Base-by-base conservation (phyloP, 2,113 vertebrate genomes). In the Diglossa brunneiventris region DNA sequence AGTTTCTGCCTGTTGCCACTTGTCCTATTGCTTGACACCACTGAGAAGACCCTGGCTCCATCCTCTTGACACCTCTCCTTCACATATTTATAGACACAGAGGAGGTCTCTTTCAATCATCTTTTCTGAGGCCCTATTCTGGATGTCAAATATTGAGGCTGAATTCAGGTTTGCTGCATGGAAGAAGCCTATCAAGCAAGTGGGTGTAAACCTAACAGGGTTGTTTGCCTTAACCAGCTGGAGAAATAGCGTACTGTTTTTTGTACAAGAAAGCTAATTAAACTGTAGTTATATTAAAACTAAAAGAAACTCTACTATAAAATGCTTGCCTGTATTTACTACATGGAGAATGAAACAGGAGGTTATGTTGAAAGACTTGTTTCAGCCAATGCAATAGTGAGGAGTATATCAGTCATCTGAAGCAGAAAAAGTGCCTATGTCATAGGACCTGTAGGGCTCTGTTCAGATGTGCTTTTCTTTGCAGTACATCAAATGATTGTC, bases 401-500 rank as follows among this genome's bases (percentile, higher is more conserved):
- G 79, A 75, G 27, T 74, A 10, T 41, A 94, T 95, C 69, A 88
- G 80, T 62, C 41, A 67, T 73, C 56, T 79, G 58, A 90, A 92
- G 46, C 44, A 91, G 89, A 94, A 94, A 94, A 94, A 73, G 39
- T 95, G 78, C 64, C 89, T 75, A 30, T 89, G 84, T 86, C 83
- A 28, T 39, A 84, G 62, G 69, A 76, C 50, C 75, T 80, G 33
- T n/a, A 79, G 73, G 73, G 53, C 44, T 88, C 83, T 77, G 56
- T 94, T 96, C 87, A 93, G 69, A 94, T 58, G 55, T 93, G 74
- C 78, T 97, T 97, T 96, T 59, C 79, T 95, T 95, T 50, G 11
- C 78, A 85, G 53, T 84, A 26, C 44, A 28, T 95, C 95, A 95
- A 86, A 93, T 72, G 88, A 66, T 69, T 94, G 55, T 95, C 86